These are phyloP conservation scores for Drosophila trapezifrons DNA, from an alignment of 1,140 invertebrate species.

Conservation along the genomic window DNA sequence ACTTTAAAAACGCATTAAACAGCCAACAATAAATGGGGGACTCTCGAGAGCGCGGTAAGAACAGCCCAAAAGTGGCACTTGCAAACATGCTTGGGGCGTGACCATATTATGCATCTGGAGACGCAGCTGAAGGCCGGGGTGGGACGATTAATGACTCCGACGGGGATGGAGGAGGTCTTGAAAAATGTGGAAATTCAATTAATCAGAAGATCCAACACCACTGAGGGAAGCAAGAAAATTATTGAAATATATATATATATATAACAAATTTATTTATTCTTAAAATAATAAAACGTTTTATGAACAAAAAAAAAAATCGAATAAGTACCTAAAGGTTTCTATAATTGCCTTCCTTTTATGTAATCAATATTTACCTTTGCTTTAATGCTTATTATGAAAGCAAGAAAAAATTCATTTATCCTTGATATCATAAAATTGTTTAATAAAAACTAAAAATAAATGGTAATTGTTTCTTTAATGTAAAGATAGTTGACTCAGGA, in stretches of 20 bases:
- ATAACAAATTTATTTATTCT: too few species aligned
- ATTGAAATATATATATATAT: too few species aligned
- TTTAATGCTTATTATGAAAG: too few species aligned
- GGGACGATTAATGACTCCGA: constrained; percentile 49
- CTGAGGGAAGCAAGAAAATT: not conserved
- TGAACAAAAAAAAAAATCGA: too few species aligned
- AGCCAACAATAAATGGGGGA: constrained; percentile 52
- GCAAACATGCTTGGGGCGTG: constrained; percentile 70
- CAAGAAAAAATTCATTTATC: too few species aligned
- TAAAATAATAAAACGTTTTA: not conserved
- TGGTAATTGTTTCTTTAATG: too few species aligned
- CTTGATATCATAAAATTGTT: too few species aligned
- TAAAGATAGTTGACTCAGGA: too few species aligned
- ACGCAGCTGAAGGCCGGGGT: constrained; percentile 30
- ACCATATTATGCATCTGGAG: constrained; percentile 34
- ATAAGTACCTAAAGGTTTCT: too few species aligned
- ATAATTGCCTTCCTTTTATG: too few species aligned
- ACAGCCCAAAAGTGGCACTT: constrained; percentile 72
- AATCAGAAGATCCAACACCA: constrained; percentile 24
- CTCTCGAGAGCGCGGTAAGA: not conserved
- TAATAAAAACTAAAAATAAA: too few species aligned
- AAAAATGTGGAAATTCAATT: constrained; percentile 72
- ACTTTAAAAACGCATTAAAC: constrained; percentile 67
- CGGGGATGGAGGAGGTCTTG: not conserved
- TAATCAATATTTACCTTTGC: not conserved